A percentile compares a stretch with the other conserved stretches of the same genome.
phyloP scores from a whole-genome alignment of 2,113 vertebrate genomes.

The Pteronura brasiliensis region DNA sequence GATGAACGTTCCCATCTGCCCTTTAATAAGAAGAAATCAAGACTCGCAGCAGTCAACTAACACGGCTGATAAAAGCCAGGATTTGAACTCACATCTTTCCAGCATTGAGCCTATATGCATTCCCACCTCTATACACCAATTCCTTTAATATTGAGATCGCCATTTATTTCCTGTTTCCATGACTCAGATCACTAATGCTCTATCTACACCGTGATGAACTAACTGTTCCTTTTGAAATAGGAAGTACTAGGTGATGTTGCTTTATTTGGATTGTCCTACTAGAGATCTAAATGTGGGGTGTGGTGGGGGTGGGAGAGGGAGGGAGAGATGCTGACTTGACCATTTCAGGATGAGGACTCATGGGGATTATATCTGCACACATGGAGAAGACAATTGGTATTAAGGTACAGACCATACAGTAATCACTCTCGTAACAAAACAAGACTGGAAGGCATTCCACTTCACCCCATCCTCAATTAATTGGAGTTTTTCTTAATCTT shows the following conservation, averaged over 20 bases:
- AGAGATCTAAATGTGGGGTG: not conserved
- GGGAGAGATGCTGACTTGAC: not conserved
- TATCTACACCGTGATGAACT: not conserved
- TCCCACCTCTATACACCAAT: not conserved
- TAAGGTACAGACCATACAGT: not conserved
- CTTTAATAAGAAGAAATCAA: slow-evolving; percentile 10
- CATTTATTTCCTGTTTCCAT: slow-evolving; percentile 17
- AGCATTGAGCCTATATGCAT: not conserved
- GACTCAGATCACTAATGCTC: not conserved
- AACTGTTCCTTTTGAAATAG: slow-evolving; percentile 5
- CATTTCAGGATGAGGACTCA: not conserved
- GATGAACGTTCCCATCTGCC: not conserved
- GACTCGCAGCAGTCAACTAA: not conserved
- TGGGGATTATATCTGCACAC: not conserved
- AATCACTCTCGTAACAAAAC: slow-evolving; percentile 16
- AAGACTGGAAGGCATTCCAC: not conserved
- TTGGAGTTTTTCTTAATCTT: not conserved
- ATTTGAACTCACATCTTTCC: not conserved
- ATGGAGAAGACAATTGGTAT: not conserved
- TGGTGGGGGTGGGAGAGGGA: not conserved
- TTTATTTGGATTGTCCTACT: slow-evolving; percentile 8
- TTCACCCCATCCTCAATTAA: slow-evolving; percentile 10
- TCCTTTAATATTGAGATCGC: slow-evolving; percentile 17
- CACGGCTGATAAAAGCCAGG: not conserved
- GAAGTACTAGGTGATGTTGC: not conserved